Evolutionary conservation across 2,113 vertebrate genomes (phyloP).

Genomic region (Ia io): DNA sequence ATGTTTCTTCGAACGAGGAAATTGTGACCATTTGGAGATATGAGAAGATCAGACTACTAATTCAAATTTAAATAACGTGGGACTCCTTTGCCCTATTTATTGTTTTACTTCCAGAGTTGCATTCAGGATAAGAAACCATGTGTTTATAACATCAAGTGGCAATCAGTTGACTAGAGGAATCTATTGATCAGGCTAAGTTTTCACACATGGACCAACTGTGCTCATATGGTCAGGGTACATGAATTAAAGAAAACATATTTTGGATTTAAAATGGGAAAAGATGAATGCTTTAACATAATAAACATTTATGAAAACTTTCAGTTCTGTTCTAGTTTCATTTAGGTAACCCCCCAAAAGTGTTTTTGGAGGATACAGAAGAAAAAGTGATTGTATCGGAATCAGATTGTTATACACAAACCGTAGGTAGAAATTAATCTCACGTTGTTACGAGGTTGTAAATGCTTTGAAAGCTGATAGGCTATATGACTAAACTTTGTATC

Average conservation of each 20-base stretch:
- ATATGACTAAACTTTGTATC: neutral
- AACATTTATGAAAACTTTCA: neutral
- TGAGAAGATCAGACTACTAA: neutral
- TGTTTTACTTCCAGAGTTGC: neutral
- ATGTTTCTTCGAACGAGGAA: neutral
- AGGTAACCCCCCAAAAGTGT: neutral
- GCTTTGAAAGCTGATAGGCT: neutral
- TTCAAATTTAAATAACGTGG: neutral
- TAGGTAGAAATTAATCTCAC: neutral
- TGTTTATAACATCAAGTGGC: neutral
- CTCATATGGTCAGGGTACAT: neutral
- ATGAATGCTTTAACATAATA: neutral
- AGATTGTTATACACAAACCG: neutral
- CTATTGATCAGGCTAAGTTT: neutral
- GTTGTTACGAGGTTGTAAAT: neutral
- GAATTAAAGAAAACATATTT: neutral
- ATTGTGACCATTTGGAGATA: neutral
- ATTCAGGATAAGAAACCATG: neutral
- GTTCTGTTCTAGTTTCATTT: neutral
- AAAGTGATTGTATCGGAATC: neutral
- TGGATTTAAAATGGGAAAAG: neutral
- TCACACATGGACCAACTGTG: neutral
- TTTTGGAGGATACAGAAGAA: neutral
- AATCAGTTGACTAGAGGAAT: neutral
- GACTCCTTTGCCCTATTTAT: neutral